A percentile compares a stretch with the other conserved stretches of the same genome.
phyloP scores from a whole-genome alignment of 2,113 vertebrate genomes.

The Bucco capensis region DNA sequence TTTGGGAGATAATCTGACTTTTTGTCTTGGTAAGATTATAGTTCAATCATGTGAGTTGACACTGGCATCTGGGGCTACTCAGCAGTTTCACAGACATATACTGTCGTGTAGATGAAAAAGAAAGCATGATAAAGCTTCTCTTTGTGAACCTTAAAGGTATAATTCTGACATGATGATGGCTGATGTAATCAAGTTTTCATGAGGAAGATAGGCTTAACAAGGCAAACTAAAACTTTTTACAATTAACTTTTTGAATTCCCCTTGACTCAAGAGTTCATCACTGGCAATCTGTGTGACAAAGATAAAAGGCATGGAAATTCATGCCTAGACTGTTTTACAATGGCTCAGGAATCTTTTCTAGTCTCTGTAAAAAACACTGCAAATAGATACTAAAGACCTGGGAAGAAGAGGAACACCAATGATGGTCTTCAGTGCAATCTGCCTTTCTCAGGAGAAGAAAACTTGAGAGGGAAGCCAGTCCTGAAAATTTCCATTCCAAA shows the following conservation, averaged over 20 bases:
- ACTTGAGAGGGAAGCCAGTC: not conserved
- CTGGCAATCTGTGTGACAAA: not conserved
- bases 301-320: constrained; percentile 1
- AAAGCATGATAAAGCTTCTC: constrained; percentile 21
- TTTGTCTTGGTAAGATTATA: constrained; percentile 30
- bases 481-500: not conserved
- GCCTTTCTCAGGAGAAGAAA: not conserved
- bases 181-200: constrained; percentile 28
- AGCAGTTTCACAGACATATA: constrained; percentile 13
- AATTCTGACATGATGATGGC: constrained; percentile 4
- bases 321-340: not conserved
- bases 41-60: constrained; percentile 11
- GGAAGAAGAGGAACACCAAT: not conserved
- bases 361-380: not conserved
- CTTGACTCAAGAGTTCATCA: not conserved
- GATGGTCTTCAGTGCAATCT: not conserved
- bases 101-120: not conserved
- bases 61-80: not conserved
- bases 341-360: not conserved
- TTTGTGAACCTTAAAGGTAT: not conserved
- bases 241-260: not conserved
- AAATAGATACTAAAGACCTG: not conserved
- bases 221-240: constrained; percentile 9
- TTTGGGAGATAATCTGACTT: constrained; percentile 41
- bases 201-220: not conserved